Conservation (phyloP, 1,140 invertebrate species). For the Bombus fervidus region DNA sequence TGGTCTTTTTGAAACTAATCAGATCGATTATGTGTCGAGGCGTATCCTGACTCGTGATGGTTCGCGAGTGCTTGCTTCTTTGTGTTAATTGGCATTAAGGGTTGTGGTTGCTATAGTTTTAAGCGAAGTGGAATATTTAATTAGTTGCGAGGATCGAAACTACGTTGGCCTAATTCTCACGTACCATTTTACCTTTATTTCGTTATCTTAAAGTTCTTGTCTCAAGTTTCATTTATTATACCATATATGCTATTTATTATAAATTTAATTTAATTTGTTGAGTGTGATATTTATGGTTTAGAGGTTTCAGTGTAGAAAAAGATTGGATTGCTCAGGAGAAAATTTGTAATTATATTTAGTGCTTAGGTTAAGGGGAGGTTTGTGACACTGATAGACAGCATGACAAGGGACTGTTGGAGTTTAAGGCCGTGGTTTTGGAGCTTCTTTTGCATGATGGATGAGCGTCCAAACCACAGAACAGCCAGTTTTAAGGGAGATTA, state of each 20-base stretch:
- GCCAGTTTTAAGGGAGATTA: conserved; percentile 4
- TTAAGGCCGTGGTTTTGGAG: conserved; percentile 18
- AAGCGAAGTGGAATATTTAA: not conserved
- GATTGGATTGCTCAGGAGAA: not conserved
- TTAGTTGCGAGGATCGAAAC: not conserved
- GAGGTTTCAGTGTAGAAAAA: too few species aligned
- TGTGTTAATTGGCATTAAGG: not conserved
- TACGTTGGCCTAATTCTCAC: not conserved
- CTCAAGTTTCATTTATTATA: too few species aligned
- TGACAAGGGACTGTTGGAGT: not conserved
- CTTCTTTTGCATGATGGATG: conserved; percentile 18
- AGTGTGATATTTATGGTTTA: too few species aligned
- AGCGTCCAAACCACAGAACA: conserved; percentile 14
- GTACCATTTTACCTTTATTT: not conserved
- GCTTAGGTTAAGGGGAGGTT: not conserved
- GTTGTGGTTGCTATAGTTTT: not conserved
- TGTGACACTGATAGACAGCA: not conserved
- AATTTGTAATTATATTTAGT: not conserved
- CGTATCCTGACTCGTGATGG: not conserved
- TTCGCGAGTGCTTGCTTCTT: not conserved
- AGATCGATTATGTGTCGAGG: not conserved
- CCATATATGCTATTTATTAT: not conserved
- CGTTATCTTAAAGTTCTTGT: not conserved
- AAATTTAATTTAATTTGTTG: not conserved
- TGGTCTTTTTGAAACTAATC: not conserved